Base-by-base conservation (phyloP, 2,888 invertebrate species). In the Julus scanicus region DNA sequence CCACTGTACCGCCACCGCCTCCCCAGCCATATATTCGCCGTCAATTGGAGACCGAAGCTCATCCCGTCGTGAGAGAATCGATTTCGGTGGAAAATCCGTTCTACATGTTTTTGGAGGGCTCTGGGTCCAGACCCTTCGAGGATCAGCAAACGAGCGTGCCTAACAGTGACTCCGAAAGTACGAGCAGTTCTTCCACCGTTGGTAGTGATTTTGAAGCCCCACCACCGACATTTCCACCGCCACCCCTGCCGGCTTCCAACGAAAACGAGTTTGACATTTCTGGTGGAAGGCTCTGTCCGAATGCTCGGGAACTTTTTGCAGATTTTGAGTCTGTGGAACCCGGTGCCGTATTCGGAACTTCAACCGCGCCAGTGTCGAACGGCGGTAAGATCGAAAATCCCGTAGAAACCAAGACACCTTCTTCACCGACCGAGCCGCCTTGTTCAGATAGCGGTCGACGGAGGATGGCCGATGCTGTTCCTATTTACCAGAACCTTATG, bases 401-500 rank as follows among this genome's bases (percentile, higher is more conserved):
- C 1, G 29, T 29, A 20, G 63, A 63, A 20, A 63, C 63, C 8
- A 71, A 71, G 29, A 71, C 9, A 11, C 3, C 20, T 63, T 17
- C 20, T 29, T n/a, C 29, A n/a, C 13, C 29, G 9, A 29, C 71
- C 13, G 29, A 29, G 2, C 29, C 71, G 29, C 29, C 71, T 71
- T 29, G 29, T 29, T 29, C 71, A 11, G 71, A 71, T 29, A 29
- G 11, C 29, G 29, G 29, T 71, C 11, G 71, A 11, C 9, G 71
- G 71, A 71, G 29, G 71, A 71, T 71, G 9, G 71, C 71, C 11
- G 29, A 71, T 71, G 71, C 84, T 15, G 48, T n/a, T 11, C 88
- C 85, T 20, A 29, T 88, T 5, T 88, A 88, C 48, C 85, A 88
- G 53, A 88, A 88, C 63, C 15, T 88, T 11, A 15, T 88, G 37